A percentile compares a stretch with the other conserved stretches of the same genome.
phyloP scores from a whole-genome alignment of 2,797 vertebrate species.

The Todus mexicanus region DNA sequence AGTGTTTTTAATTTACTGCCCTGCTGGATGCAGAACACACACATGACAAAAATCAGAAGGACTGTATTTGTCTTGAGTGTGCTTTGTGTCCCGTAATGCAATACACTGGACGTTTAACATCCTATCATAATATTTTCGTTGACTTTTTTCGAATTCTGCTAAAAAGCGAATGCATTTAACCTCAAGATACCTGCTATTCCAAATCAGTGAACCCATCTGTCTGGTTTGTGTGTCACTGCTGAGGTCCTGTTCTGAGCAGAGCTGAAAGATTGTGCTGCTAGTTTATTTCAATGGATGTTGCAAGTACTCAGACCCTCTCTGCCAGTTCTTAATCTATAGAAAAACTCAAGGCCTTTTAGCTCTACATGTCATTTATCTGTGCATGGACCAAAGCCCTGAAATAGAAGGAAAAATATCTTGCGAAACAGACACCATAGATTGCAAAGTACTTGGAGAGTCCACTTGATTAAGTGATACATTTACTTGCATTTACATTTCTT shows the following conservation, averaged over 20 bases:
- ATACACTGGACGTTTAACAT: background rate
- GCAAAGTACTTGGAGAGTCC: background rate
- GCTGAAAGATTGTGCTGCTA: background rate
- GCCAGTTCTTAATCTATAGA: background rate
- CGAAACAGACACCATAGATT: background rate
- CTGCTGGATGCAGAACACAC: background rate
- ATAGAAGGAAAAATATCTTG: background rate
- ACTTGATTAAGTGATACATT: background rate
- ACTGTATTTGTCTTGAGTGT: background rate
- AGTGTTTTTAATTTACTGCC: slow-evolving; percentile 36
- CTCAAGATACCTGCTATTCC: background rate
- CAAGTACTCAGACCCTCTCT: background rate
- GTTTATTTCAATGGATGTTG: background rate
- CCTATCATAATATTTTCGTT: background rate
- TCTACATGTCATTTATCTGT: background rate
- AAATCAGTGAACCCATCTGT: background rate
- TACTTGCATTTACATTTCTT: background rate
- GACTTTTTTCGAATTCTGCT: background rate
- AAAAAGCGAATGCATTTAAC: background rate
- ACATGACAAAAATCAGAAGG: background rate
- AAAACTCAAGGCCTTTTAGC: background rate
- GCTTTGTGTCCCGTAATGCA: background rate
- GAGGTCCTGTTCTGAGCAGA: background rate
- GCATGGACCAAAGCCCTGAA: background rate
- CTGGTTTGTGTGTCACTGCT: background rate